Evolutionary conservation across 2,113 vertebrate genomes (phyloP).

Genomic region (Camelus bactrianus): DNA sequence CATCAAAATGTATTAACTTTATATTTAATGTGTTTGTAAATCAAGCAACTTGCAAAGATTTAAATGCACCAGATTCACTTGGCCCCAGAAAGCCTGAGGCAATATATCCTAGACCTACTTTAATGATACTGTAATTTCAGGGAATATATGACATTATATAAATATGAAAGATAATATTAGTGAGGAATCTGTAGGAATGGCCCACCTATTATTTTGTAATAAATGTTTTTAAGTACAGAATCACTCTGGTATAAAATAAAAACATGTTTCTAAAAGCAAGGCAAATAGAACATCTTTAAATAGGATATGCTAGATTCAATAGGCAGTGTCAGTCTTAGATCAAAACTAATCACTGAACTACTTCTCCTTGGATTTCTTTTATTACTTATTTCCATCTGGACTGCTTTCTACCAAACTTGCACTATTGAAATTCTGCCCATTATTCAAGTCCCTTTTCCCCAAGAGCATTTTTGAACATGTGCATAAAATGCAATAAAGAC

Average conservation of each 20-base stretch:
- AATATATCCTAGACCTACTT: background rate
- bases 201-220: background rate
- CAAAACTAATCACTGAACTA: background rate
- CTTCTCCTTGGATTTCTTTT: background rate
- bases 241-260: background rate
- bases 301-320: background rate
- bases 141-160: background rate
- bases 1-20: background rate
- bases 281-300: background rate
- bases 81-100: background rate
- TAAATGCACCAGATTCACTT: background rate
- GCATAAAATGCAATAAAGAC: constrained; percentile 30
- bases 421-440: constrained; percentile 1
- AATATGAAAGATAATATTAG: background rate
- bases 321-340: background rate
- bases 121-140: background rate
- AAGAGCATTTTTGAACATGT: background rate
- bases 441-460: background rate
- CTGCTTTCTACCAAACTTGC: background rate
- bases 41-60: background rate
- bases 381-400: background rate
- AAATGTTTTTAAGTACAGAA: background rate
- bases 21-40: background rate
- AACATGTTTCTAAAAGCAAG: background rate
- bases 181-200: background rate